phyloP scores from a whole-genome alignment of 2,113 vertebrate species.

The Campylomormyrus numenius region DNA sequence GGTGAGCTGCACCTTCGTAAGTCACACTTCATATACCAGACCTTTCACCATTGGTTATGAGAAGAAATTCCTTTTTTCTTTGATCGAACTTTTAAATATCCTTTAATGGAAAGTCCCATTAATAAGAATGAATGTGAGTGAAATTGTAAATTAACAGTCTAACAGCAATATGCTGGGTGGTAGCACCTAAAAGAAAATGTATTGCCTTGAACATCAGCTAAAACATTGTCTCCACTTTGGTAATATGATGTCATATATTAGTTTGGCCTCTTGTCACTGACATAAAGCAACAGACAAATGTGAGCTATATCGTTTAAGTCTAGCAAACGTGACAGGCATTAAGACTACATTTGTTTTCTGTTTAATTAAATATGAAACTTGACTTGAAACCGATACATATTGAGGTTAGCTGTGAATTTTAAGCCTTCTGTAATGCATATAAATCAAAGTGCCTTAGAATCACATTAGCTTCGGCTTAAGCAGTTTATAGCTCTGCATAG shows the following conservation, averaged over 20 bases:
- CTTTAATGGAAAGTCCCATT: not conserved
- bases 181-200: not conserved
- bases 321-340: not conserved
- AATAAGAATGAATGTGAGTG: not conserved
- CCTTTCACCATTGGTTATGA: not conserved
- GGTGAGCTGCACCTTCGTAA: not conserved
- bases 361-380: slow-evolving; percentile 15
- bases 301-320: not conserved
- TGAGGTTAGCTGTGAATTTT: not conserved
- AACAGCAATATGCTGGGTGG: not conserved
- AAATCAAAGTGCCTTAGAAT: slow-evolving; percentile 10
- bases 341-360: not conserved
- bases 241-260: not conserved
- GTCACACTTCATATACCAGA: not conserved
- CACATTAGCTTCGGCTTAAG: not conserved
- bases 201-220: not conserved
- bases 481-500: not conserved
- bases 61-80: not conserved
- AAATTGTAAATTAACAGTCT: not conserved
- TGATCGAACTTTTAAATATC: not conserved
- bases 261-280: not conserved
- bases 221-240: not conserved
- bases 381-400: slow-evolving; percentile 5
- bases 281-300: not conserved
- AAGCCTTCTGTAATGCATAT: not conserved